Evolutionary conservation across 2,888 invertebrate genomes (phyloP), one percentile per base, ranked within the genome.

Genomic region (Diplolepis rosae): DNA sequence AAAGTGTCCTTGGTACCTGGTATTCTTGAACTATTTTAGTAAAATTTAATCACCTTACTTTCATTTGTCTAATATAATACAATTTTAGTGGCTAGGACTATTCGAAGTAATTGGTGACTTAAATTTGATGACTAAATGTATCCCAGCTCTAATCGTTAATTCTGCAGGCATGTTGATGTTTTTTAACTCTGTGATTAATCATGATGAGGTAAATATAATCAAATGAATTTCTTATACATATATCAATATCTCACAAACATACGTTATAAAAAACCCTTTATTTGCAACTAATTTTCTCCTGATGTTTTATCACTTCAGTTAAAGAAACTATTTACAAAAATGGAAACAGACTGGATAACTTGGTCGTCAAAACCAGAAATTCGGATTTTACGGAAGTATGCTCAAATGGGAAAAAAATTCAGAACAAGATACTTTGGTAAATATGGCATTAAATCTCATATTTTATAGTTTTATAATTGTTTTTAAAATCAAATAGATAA

Each of bases 351-450:
- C n/a, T 52, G 52, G 52, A 1, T 28, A 52, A 52, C n/a, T 1
- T 52, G 52, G 52, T 52, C 52, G 15, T n/a, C 15, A 15, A 27
- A 52, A 52, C 28, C 52, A n/a, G 52, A 52, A 28, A 28, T 52
- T 52, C 1, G 7, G n/a, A 52, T 52, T 52, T 15, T 52, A 1
- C 24, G 28, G n/a, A 28, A 52, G 1, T 28, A 28, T 13, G 52
- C 52, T n/a, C 5, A 15, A 15, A 7, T n/a, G 5, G 52, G 28
- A 6, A 52, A 6, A 52, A 52, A 2, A 13, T 52, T 28, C 6
- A 13, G 52, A n/a, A 28, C 7, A 13, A 28, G 13, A 1, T 52
- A 52, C 15, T 5, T 3, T 28, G 28, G 52, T 52, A 52, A 42
- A 42, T 42, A 42, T n/a, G n/a, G 2, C 4, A n/a, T 0, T n/a